Evolutionary conservation across 92 coral and sea anemone genomes (phyloP).

Genomic region (Heliopora coerulea): DNA sequence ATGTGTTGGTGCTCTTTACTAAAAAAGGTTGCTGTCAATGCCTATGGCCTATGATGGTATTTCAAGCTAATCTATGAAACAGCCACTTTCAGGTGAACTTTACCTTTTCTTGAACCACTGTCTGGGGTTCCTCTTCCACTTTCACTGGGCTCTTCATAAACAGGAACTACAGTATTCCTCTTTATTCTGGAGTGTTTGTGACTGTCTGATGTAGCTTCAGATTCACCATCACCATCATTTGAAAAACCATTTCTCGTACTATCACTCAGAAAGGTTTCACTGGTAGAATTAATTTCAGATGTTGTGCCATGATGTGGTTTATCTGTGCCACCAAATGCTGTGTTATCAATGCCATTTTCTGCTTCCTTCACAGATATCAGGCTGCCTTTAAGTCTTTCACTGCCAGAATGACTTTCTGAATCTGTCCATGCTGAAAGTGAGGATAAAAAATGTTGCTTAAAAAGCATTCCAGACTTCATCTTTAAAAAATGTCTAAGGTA

Average conservation of each 20-base stretch:
- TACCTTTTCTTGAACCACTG: constrained; percentile 88
- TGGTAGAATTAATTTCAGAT: constrained; percentile 57
- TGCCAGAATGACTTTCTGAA: constrained; percentile 55
- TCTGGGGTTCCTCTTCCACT: constrained; percentile 96
- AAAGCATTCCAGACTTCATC: too few relatives aligned
- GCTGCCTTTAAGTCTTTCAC: constrained; percentile 70
- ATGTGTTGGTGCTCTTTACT: too few relatives aligned
- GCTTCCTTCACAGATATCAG: constrained; percentile 90
- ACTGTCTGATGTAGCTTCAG: constrained; percentile 77
- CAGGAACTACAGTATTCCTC: constrained; percentile 82
- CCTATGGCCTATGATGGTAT: too few relatives aligned
- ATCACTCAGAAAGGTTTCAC: constrained; percentile 20
- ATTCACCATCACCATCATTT: constrained; percentile 80
- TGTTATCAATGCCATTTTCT: constrained; percentile 61
- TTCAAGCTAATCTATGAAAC: too few relatives aligned
- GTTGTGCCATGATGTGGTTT: constrained; percentile 71
- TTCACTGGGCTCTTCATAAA: constrained; percentile 71
- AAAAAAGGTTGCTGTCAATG: too few relatives aligned
- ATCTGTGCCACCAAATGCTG: constrained; percentile 67
- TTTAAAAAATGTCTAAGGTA: too few relatives aligned
- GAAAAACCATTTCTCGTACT: constrained; percentile 56
- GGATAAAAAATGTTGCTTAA: too few relatives aligned
- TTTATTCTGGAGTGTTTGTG: constrained; percentile 69
- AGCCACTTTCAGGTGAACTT: neutral
- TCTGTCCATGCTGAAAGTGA: constrained; percentile 95